Conservation (phyloP, 2,888 invertebrate genomes). For the Coenonympha arcania region DNA sequence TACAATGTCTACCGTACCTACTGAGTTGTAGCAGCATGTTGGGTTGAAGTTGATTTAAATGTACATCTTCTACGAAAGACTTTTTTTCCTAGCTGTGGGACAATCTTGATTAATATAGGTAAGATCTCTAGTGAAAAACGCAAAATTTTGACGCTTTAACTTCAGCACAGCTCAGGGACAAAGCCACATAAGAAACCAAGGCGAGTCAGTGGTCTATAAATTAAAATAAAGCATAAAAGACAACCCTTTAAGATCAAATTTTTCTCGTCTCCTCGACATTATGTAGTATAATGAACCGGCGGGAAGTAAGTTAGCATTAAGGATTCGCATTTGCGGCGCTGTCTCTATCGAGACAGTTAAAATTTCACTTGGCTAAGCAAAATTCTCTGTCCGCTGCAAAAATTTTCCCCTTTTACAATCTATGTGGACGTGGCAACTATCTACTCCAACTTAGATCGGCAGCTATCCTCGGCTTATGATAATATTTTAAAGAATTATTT, state of each 20-base stretch:
- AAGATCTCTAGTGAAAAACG: too few relatives aligned
- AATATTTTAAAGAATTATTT: neutral
- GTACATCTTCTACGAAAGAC: too few relatives aligned
- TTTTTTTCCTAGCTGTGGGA: too few relatives aligned
- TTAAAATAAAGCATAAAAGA: constrained; percentile 10
- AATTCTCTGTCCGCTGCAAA: constrained; percentile 73
- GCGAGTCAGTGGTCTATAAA: neutral
- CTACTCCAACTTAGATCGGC: neutral
- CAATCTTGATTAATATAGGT: too few relatives aligned
- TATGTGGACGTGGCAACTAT: neutral
- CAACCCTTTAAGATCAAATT: constrained; percentile 55
- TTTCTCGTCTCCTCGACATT: constrained; percentile 56
- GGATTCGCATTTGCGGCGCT: constrained; percentile 70
- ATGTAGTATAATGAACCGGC: constrained; percentile 71
- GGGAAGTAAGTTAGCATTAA: constrained; percentile 73
- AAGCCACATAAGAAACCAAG: too few relatives aligned
- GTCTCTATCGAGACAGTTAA: constrained; percentile 73
- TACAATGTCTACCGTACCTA: too few relatives aligned
- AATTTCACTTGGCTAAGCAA: constrained; percentile 75
- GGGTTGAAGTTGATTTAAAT: too few relatives aligned
- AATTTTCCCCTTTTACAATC: constrained; percentile 59
- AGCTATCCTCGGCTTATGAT: neutral
- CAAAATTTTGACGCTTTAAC: too few relatives aligned
- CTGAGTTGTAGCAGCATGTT: too few relatives aligned
- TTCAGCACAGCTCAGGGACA: too few relatives aligned